phyloP scores from a whole-genome alignment of 2,797 vertebrate genomes.

The Hafferia zeledoni region DNA sequence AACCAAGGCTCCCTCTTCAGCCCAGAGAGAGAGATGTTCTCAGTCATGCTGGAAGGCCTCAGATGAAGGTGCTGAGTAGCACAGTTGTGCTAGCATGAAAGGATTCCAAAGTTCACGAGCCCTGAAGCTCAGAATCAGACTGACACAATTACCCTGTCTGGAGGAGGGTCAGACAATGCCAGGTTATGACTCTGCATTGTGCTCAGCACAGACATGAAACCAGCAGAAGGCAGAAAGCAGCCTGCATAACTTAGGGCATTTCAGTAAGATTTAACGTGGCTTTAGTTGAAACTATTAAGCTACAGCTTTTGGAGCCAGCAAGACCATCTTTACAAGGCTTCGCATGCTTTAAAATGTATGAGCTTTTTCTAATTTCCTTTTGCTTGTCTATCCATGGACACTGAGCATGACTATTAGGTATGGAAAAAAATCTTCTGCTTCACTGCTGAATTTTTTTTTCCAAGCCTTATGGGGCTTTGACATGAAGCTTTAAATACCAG shows the following conservation, averaged over 20 bases:
- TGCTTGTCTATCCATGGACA: rapidly evolving
- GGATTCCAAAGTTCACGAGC: background rate
- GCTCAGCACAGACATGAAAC: background rate
- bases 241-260: background rate
- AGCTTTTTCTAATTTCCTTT: background rate
- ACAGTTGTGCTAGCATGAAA: background rate
- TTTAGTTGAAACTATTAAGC: background rate
- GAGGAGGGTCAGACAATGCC: background rate
- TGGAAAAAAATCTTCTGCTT: background rate
- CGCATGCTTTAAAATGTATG: background rate
- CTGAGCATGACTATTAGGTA: background rate
- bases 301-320: background rate
- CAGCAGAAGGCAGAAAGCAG: background rate
- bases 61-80: background rate
- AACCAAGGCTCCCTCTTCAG: background rate
- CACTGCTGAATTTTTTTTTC: background rate
- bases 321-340: background rate
- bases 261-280: background rate
- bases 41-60: background rate
- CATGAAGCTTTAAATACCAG: background rate
- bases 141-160: background rate
- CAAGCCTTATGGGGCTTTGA: background rate
- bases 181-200: background rate
- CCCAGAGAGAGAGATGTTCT: background rate
- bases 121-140: background rate